phyloP scores from a whole-genome alignment of 92 coral and sea anemone species.

The Epizoanthus stellaris region DNA sequence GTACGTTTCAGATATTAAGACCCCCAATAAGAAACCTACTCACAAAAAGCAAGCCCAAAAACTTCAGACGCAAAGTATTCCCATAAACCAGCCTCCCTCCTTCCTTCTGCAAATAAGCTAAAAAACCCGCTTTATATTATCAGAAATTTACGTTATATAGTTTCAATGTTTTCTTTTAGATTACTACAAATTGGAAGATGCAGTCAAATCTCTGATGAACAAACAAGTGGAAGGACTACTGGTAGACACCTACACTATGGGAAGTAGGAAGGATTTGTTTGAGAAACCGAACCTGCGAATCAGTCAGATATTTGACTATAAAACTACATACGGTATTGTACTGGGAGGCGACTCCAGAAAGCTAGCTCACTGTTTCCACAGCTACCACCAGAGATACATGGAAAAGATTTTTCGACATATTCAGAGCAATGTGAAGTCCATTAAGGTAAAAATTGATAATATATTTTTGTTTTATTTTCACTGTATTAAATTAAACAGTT shows the following conservation, averaged over 20 bases:
- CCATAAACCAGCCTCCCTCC: no score
- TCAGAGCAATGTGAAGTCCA: constrained; percentile 5
- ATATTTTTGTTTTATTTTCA: neutral
- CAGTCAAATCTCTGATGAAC: constrained; percentile 24
- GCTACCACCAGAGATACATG: constrained; percentile 32
- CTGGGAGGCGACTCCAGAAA: constrained; percentile 51
- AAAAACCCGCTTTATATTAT: no score
- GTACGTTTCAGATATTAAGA: no score
- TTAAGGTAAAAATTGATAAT: neutral
- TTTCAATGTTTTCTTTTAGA: neutral
- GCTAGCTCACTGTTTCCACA: constrained; percentile 41
- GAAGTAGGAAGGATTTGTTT: constrained; percentile 54
- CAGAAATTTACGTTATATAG: no score
- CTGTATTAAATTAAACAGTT: no score
- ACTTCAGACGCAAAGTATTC: no score
- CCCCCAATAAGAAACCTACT: no score
- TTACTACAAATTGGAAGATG: constrained; percentile 19
- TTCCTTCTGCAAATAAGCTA: no score
- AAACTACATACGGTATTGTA: constrained; percentile 52
- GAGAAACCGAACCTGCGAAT: constrained; percentile 36
- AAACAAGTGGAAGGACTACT: constrained; percentile 48
- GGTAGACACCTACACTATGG: constrained; percentile 47
- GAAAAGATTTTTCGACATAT: constrained; percentile 21
- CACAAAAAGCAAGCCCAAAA: no score
- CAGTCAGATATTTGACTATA: constrained; percentile 43